Evolutionary conservation across 2,888 invertebrate genomes (phyloP), one percentile per base, ranked within the genome.

Genomic region (Aspidiotus destructor): DNA sequence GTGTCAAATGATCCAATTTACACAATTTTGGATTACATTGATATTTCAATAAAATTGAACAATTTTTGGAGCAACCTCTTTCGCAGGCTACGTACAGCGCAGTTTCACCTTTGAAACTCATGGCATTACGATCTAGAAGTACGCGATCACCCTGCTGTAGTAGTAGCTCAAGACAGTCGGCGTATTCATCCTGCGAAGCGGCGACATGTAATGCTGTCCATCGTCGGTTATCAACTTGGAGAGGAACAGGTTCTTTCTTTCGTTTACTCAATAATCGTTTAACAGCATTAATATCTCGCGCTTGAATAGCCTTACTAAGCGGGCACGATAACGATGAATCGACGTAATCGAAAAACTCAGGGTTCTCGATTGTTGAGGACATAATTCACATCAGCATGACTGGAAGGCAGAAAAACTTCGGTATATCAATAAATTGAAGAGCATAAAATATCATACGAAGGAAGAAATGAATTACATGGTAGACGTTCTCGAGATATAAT

Each of bases 191-290:
- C 10, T 57, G 16, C 16, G 67, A 67, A 10, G 67, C 60, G 15
- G 67, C 67, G 3, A 60, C 13, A n/a, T 67, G 67, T 28, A 67
- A 28, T n/a, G 67, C 67, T 15, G 67, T 67, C 67, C 67, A 67
- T 48, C 58, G 44, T 44, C 60, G 44, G 10, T 67, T 67, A 58
- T 67, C 67, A n/a, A 15, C 67, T 40, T 58, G 8, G 1, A 67
- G 40, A 52, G 58, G 48, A 7, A 58, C 8, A 5, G 48, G 67
- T 16, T 52, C 15, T 16, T 44, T 58, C 42, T 67, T 67, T 40
- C 41, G 17, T 11, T 40, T 17, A 3, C 11, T 57, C 44, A 67
- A 41, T n/a, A 67, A 48, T 28, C 10, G 44, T 16, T 15, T 15
- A 10, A 67, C 28, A 5, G 44, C 16, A n/a, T 8, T 40, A 9